Evolutionary conservation across 1,140 invertebrate species (phyloP).

Genomic region (Homalodisca vitripennis): DNA sequence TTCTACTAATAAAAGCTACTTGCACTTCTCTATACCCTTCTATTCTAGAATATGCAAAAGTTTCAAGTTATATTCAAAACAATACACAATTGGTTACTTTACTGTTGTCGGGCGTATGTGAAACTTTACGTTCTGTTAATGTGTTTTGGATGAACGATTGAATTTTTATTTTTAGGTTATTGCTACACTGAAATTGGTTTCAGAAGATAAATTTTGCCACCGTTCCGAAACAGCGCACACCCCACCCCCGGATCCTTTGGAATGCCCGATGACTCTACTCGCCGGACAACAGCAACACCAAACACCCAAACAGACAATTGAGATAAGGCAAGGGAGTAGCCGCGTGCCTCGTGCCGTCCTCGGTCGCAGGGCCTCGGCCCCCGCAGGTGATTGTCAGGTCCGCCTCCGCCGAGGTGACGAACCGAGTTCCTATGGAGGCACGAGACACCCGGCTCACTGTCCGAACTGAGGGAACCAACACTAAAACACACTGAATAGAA

Average conservation of each 20-base stretch:
- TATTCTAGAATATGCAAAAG: constrained; percentile 23
- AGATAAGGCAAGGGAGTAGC: neutral
- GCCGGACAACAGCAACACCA: neutral
- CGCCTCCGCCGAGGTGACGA: neutral
- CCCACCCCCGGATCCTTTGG: no score
- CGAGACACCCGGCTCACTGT: no score
- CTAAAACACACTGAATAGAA: constrained; percentile 19
- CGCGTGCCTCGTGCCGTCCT: neutral
- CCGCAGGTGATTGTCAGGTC: neutral
- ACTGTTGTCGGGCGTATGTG: constrained; percentile 10
- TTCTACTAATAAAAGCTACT: constrained; percentile 1
- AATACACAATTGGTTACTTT: neutral
- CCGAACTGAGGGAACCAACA: constrained; percentile 1
- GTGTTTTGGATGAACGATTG: no score
- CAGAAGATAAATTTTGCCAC: no score
- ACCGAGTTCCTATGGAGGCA: neutral
- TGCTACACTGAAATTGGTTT: no score
- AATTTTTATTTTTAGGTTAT: no score
- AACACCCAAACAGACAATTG: neutral
- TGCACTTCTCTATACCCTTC: constrained; percentile 22
- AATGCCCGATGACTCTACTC: neutral
- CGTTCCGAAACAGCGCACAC: no score
- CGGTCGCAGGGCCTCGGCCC: neutral
- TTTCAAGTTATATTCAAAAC: constrained; percentile 1
- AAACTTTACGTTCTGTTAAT: no score